phyloP scores from a whole-genome alignment of 2,888 invertebrate genomes.

The Glaucopsyche alexis region DNA sequence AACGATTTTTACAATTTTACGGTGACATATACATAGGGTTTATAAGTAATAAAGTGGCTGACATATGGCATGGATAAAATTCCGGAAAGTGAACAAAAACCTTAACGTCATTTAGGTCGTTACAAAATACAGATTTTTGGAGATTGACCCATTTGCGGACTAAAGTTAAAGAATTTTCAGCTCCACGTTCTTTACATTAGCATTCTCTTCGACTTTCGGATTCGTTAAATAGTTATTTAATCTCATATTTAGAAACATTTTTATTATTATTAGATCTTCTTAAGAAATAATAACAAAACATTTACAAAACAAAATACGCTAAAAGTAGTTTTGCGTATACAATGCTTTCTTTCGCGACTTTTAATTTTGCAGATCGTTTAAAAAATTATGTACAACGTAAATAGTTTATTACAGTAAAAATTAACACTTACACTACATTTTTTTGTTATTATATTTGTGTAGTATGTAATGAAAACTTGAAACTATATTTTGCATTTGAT shows the following conservation, averaged over 20 bases:
- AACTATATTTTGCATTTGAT: background rate
- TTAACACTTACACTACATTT: conserved; percentile 19
- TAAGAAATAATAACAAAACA: conserved; percentile 15
- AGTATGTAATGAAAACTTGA: background rate
- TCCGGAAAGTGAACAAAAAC: no score
- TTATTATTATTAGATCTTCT: background rate
- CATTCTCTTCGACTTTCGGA: background rate
- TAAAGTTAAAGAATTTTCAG: background rate
- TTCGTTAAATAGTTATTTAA: background rate
- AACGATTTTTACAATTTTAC: no score
- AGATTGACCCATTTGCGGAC: background rate
- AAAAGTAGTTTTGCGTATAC: background rate
- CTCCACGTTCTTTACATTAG: background rate
- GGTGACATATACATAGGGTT: no score
- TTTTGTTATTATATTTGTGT: conserved; percentile 14
- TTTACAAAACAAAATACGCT: conserved; percentile 2
- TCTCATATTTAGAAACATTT: background rate
- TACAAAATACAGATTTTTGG: no score
- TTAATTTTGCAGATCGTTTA: conserved; percentile 10
- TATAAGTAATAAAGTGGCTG: no score
- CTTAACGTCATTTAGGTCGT: no score
- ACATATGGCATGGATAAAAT: no score
- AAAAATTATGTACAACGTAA: conserved; percentile 21
- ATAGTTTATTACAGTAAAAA: conserved; percentile 19
- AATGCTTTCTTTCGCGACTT: background rate